phyloP scores from a whole-genome alignment of 2,888 invertebrate species.

The Griposia aprilina region DNA sequence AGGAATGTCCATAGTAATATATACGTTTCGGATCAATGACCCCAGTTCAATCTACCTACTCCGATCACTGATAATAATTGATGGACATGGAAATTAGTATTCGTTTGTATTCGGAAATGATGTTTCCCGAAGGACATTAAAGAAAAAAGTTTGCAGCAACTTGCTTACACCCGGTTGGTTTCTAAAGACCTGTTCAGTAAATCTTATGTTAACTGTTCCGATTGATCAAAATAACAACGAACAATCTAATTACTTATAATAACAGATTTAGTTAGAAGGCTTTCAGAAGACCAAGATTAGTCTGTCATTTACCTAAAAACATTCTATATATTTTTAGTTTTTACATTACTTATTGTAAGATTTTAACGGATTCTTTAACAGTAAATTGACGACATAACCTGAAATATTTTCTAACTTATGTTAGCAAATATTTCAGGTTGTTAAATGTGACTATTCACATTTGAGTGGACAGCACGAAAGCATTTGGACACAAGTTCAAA shows the following conservation, averaged over 20 bases:
- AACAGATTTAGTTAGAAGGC: neutral
- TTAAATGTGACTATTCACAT: no score
- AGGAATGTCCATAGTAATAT: no score
- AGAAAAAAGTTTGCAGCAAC: neutral
- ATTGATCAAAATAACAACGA: neutral
- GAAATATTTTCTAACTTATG: slow-evolving; percentile 30
- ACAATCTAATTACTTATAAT: neutral
- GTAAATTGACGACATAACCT: slow-evolving; percentile 51
- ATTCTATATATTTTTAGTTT: neutral
- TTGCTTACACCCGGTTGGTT: neutral
- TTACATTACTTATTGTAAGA: neutral
- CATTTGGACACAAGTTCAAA: slow-evolving; percentile 20
- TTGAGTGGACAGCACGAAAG: slow-evolving; percentile 10
- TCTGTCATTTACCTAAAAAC: neutral
- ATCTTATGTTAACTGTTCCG: neutral
- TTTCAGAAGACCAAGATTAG: neutral
- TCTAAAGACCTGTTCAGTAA: neutral
- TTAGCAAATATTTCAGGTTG: no score
- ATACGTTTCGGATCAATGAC: no score
- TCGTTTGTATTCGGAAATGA: no score
- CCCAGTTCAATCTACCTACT: no score
- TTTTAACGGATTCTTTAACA: slow-evolving; percentile 6
- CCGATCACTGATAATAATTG: no score
- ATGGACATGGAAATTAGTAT: no score
- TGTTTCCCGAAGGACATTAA: no score